Base-by-base conservation (phyloP, 2,113 vertebrate genomes). In the Nyctibius bracteatus region DNA sequence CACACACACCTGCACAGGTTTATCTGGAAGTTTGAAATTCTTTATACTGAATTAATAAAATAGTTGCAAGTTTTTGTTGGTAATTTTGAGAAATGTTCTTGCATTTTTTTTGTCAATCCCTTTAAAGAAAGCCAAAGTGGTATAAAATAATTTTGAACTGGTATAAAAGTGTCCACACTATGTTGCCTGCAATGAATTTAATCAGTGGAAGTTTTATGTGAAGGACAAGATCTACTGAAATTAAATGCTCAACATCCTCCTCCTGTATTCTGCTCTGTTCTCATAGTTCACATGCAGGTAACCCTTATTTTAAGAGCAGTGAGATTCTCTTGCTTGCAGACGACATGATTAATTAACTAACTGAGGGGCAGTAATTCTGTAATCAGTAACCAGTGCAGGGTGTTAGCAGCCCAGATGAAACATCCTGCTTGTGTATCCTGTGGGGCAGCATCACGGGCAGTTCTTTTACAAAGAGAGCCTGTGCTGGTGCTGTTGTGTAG, bases 301-400 rank as follows among this genome's bases (percentile, higher is more conserved):
- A 59, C 49, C 44, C 62, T 68, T 75, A 49, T 54, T 87, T 90
- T 75, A 81, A 71, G 46, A 87, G 89, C 68, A 46, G 19, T 19
- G 77, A 79, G 57, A 85, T 61, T 66, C 28, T 68, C 31, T 87
- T 89, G 49, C 52, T 82, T 81, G 47, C 65, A 75, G 66, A 72
- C 31, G 82, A 33, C 9, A 13, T 39, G 70, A 65, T 87, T 79
- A 79, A 89, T 96, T 88, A 81, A 71, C 77, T 75, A 81, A 71
- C 77, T 75, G 59, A 89, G 55, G n/a, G 55, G 18, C 39, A 55
- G 51, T 58, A 84, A 67, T 87, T 82, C 44, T 54, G 47, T 81
- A 87, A 92, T 67, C 51, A 47, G 68, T 79, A 87, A 75, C 58
- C n/a, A 72, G 35, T 18, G 28, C 63, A 61, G 70, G 37, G 27